phyloP scores from a whole-genome alignment of 2,113 vertebrate genomes.

The Tragelaphus imberbis region DNA sequence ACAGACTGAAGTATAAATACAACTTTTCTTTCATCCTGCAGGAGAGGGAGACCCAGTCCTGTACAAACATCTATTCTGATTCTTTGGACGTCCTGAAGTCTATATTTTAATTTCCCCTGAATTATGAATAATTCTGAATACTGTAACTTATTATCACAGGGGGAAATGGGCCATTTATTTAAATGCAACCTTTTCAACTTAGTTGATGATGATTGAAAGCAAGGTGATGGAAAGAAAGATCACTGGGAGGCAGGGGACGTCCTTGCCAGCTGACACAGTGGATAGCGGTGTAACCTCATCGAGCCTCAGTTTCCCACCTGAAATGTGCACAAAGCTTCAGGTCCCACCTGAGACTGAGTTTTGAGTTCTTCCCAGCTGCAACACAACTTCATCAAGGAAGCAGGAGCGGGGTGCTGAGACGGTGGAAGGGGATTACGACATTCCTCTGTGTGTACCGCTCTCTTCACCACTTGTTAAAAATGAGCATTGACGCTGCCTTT shows the following conservation, averaged over 20 bases:
- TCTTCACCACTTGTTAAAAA: background rate
- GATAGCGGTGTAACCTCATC: background rate
- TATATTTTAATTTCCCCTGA: background rate
- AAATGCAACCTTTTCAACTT: background rate
- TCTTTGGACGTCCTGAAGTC: background rate
- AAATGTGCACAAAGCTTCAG: background rate
- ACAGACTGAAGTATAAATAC: background rate
- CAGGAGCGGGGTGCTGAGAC: background rate
- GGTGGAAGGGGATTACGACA: background rate
- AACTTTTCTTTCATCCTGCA: background rate
- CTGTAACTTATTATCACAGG: background rate
- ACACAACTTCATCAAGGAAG: background rate
- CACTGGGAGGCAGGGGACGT: background rate
- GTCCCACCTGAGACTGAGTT: background rate
- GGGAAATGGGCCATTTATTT: background rate
- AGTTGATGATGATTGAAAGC: background rate
- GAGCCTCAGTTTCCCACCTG: background rate
- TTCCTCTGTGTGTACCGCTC: background rate
- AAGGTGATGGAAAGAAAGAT: background rate
- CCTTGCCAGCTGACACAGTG: fast-evolving
- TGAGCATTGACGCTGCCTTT: background rate
- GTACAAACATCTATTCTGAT: background rate
- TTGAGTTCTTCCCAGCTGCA: background rate
- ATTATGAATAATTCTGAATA: background rate
- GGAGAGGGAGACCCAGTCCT: background rate